Percentiles rank a stretch among this genome's conserved stretches.
Evolutionary conservation across 2,888 invertebrate genomes (phyloP).

Genomic region (Megalurothrips usitatus): DNA sequence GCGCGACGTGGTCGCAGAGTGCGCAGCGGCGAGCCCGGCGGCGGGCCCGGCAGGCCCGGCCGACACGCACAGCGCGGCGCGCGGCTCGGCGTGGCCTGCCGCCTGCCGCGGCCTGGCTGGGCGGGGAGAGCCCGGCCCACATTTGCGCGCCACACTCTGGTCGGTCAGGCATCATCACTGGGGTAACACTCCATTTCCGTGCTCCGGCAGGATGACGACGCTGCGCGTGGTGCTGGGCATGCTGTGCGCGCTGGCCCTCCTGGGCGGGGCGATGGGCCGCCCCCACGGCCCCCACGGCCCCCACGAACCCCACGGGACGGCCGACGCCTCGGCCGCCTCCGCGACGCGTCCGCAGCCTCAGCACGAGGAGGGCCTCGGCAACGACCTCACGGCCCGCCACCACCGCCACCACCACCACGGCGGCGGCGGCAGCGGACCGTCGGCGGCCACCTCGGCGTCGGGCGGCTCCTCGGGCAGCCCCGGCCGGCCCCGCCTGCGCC

Average conservation of each 20-base stretch:
- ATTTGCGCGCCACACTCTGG: too few relatives aligned
- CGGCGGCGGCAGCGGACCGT: too few relatives aligned
- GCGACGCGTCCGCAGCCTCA: neutral
- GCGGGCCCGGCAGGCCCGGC: too few relatives aligned
- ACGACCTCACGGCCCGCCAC: neutral
- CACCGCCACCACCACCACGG: neutral
- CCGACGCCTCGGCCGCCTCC: neutral
- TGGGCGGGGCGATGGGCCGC: neutral
- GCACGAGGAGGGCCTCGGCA: neutral
- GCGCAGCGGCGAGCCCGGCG: too few relatives aligned
- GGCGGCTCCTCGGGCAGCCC: too few relatives aligned
- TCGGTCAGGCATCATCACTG: neutral
- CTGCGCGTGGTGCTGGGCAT: neutral
- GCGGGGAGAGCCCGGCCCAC: too few relatives aligned
- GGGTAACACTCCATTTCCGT: neutral
- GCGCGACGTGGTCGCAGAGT: too few relatives aligned
- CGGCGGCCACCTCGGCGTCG: too few relatives aligned
- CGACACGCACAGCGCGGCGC: too few relatives aligned
- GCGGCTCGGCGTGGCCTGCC: too few relatives aligned
- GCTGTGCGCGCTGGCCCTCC: conserved; percentile 2
- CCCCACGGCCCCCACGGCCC: neutral
- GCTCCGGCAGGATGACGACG: neutral
- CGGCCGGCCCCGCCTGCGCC: too few relatives aligned
- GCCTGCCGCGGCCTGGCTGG: too few relatives aligned
- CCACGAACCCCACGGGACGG: neutral